phyloP scores from a whole-genome alignment of 2,888 invertebrate species.

The Callimorpha dominula region DNA sequence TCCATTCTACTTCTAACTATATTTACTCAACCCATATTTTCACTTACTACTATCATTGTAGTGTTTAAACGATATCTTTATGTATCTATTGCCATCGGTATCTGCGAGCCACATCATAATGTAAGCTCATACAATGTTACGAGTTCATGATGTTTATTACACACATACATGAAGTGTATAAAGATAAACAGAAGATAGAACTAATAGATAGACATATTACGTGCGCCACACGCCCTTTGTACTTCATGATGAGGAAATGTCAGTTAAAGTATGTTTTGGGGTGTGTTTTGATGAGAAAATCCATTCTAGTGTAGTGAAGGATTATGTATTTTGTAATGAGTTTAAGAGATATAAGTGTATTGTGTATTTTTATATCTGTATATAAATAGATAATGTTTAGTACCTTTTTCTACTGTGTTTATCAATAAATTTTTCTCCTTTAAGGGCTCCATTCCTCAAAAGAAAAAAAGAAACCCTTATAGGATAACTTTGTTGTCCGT shows the following conservation, averaged over 20 bases:
- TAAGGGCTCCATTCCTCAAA: too few species aligned
- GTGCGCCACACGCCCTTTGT: conserved; percentile 16
- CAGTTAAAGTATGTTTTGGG: neutral
- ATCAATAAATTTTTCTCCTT: too few species aligned
- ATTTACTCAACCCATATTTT: neutral
- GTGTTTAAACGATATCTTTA: neutral
- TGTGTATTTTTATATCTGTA: neutral
- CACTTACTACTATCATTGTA: neutral
- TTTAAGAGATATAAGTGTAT: neutral
- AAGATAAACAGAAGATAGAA: conserved; percentile 22
- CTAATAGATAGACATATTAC: conserved; percentile 29
- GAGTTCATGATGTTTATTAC: conserved; percentile 27
- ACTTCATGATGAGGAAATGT: conserved; percentile 8
- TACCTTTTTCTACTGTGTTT: too few species aligned
- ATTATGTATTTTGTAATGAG: neutral
- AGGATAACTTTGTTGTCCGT: too few species aligned
- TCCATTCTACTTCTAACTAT: neutral
- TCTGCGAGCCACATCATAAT: conserved; percentile 14
- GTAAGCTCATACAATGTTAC: conserved; percentile 18
- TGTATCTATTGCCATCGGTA: neutral
- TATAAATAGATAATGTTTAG: too few species aligned
- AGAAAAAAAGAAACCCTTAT: too few species aligned
- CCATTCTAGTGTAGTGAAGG: neutral
- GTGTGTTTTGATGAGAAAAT: neutral
- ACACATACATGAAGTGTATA: conserved; percentile 22